phyloP scores from a whole-genome alignment of 2,797 vertebrate species.

The Brachyrhaphis roseni region DNA sequence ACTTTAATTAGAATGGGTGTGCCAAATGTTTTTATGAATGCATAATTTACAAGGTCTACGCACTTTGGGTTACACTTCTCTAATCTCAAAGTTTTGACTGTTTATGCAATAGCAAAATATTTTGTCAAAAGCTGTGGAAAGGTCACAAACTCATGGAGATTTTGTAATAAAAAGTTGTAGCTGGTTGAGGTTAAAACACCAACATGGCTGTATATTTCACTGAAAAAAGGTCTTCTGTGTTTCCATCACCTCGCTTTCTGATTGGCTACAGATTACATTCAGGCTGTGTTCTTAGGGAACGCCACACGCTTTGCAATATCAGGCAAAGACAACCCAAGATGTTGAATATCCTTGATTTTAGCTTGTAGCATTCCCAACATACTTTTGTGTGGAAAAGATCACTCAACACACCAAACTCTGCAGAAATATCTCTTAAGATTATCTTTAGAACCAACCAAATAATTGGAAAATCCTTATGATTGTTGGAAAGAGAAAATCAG shows the following conservation, averaged over 20 bases:
- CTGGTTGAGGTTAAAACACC: neutral
- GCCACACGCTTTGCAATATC: neutral
- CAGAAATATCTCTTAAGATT: too few species aligned
- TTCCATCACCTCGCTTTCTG: too few species aligned
- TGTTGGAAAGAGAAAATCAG: too few species aligned
- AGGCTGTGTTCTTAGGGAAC: too few species aligned
- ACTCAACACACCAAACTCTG: too few species aligned
- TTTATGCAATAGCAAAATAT: neutral
- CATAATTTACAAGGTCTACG: neutral
- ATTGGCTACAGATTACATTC: too few species aligned
- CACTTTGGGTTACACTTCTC: neutral
- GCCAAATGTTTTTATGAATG: neutral
- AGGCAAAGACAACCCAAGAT: neutral
- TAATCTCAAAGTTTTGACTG: neutral
- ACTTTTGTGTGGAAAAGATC: too few species aligned
- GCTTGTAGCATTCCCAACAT: too few species aligned
- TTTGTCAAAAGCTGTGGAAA: neutral
- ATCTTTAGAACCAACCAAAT: too few species aligned
- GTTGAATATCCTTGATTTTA: too few species aligned
- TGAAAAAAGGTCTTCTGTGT: neutral
- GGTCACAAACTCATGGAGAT: neutral
- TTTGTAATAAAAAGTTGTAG: neutral
- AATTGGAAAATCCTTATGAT: too few species aligned
- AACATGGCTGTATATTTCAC: neutral
- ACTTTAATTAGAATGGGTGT: neutral